A percentile compares a stretch with the other conserved stretches of the same genome.
Evolutionary conservation across 1,140 invertebrate genomes (phyloP).

Genomic region (Phymorhynchus buccinoides): DNA sequence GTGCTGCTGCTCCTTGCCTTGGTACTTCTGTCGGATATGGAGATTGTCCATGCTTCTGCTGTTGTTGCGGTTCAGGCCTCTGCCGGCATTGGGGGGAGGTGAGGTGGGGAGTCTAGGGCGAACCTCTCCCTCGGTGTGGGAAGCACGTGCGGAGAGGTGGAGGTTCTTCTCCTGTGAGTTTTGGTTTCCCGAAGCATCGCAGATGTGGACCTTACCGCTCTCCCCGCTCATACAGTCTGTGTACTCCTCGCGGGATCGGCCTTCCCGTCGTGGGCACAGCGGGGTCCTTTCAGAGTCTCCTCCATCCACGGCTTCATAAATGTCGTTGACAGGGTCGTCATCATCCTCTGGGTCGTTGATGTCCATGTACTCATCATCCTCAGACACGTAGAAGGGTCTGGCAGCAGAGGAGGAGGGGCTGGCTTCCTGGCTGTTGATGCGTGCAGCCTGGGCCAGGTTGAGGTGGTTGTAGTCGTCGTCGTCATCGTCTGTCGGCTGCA

Average conservation of each 20-base stretch:
- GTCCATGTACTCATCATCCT: slow-evolving; percentile 26
- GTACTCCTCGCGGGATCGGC: not conserved
- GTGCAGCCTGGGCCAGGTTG: not conserved
- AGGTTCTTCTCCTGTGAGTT: not conserved
- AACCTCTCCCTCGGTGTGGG: not conserved
- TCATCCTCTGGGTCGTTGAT: not conserved
- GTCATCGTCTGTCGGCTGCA: not conserved
- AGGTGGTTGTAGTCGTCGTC: slow-evolving; percentile 28
- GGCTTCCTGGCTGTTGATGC: not conserved
- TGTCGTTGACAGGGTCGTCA: not conserved
- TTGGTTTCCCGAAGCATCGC: not conserved
- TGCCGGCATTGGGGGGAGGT: not conserved
- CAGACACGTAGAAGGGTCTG: not conserved
- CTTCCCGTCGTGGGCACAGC: not conserved
- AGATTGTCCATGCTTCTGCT: slow-evolving; percentile 20
- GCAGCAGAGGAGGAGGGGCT: not conserved
- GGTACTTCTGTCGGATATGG: not conserved
- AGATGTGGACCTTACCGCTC: not conserved
- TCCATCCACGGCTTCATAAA: not conserved
- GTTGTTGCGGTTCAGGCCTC: not conserved
- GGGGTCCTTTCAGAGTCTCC: not conserved
- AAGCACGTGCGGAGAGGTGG: not conserved
- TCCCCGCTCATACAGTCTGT: slow-evolving; percentile 4
- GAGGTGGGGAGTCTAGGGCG: not conserved
- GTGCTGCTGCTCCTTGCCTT: not conserved